phyloP scores from a whole-genome alignment of 2,797 vertebrate genomes.

The Cercopithecus neglectus region DNA sequence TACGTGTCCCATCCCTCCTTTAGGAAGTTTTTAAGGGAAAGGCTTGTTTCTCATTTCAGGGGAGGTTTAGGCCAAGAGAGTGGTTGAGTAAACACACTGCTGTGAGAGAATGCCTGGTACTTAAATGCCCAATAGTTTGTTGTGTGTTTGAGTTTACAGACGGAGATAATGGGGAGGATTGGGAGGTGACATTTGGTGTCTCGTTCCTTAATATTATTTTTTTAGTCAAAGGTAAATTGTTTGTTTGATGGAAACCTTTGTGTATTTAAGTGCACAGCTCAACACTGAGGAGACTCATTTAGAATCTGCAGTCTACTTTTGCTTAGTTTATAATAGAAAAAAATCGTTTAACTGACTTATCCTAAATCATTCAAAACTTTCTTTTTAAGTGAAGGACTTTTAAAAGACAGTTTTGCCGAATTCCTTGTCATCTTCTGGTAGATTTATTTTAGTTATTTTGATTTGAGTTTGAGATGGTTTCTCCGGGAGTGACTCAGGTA shows the following conservation, averaged over 20 bases:
- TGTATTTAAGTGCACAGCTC: not conserved
- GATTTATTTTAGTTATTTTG: slow-evolving; percentile 47
- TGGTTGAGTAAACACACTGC: not conserved
- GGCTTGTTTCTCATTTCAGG: not conserved
- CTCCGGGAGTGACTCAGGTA: not conserved
- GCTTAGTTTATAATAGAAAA: slow-evolving; percentile 7
- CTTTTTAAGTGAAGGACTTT: slow-evolving; percentile 44
- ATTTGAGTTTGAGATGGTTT: not conserved
- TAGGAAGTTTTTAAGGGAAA: not conserved
- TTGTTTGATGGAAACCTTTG: not conserved
- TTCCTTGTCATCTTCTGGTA: not conserved
- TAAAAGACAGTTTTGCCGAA: slow-evolving; percentile 9
- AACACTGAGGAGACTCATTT: not conserved
- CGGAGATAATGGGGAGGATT: not conserved
- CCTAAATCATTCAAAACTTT: not conserved
- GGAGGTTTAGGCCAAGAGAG: not conserved
- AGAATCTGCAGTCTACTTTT: not conserved
- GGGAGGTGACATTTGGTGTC: not conserved
- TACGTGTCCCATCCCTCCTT: not conserved
- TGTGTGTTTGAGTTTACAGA: not conserved
- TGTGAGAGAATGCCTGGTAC: not conserved
- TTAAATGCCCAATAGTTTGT: not conserved
- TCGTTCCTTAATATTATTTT: slow-evolving; percentile 9
- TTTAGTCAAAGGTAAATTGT: not conserved
- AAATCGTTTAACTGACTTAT: slow-evolving; percentile 7